A percentile compares a stretch with the other conserved stretches of the same genome.
phyloP scores from a whole-genome alignment of 2,888 invertebrate genomes.

The Xiphydria camelus region DNA sequence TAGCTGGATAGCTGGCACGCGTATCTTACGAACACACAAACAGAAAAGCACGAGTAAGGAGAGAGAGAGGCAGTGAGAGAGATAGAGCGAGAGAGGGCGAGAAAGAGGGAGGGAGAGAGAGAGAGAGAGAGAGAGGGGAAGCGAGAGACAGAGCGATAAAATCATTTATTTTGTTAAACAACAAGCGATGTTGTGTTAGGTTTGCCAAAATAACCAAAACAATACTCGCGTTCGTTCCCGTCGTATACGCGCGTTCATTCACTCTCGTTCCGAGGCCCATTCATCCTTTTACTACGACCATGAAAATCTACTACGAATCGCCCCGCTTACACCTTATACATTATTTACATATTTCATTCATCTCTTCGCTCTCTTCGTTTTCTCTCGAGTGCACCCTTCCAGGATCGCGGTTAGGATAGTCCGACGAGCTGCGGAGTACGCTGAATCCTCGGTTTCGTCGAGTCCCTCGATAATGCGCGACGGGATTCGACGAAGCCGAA shows the following conservation, averaged over 20 bases:
- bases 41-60: background rate
- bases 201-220: conserved; percentile 56
- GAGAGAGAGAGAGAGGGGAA: conserved; percentile 12
- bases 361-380: conserved; percentile 4
- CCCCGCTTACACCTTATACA: background rate
- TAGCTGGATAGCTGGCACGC: conserved; percentile 37
- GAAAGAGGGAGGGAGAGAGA: conserved; percentile 10
- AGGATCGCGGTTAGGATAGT: too few species aligned
- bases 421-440: too few species aligned
- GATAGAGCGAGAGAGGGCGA: conserved; percentile 11
- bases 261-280: conserved; percentile 22
- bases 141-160: conserved; percentile 43
- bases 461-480: too few species aligned
- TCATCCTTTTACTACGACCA: conserved; percentile 21
- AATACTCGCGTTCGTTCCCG: conserved; percentile 32
- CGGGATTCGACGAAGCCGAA: too few species aligned
- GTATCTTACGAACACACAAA: conserved; percentile 19
- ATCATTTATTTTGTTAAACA: conserved; percentile 56
- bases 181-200: conserved; percentile 54
- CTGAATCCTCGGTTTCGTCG: too few species aligned
- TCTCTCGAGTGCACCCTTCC: too few species aligned
- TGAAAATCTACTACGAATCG: conserved; percentile 4
- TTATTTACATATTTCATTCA: conserved; percentile 6
- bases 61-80: too few species aligned
- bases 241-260: conserved; percentile 28